Conservation (phyloP, 1,140 invertebrate genomes). For the Apolygus lucorum region DNA sequence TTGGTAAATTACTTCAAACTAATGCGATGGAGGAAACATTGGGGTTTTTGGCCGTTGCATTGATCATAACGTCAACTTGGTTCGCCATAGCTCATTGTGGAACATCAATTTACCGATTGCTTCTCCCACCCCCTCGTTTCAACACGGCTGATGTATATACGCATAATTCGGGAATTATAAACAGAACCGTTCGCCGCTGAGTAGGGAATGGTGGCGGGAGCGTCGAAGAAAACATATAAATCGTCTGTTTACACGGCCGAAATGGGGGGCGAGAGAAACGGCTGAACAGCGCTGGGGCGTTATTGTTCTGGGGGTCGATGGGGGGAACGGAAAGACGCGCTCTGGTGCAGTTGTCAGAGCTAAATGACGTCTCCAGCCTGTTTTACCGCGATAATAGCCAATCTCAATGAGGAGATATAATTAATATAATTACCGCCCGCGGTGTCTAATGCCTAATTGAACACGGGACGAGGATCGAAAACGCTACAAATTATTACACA, state of each 20-base stretch:
- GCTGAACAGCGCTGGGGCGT: neutral
- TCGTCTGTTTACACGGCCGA: neutral
- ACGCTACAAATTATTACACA: too few relatives aligned
- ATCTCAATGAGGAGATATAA: neutral
- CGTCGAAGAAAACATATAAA: neutral
- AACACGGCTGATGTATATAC: neutral
- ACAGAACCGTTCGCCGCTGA: too few relatives aligned
- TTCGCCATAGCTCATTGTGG: neutral
- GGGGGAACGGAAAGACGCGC: neutral
- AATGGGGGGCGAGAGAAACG: neutral
- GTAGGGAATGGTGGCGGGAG: neutral
- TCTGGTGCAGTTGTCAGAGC: neutral
- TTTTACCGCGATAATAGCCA: neutral
- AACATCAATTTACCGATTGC: neutral
- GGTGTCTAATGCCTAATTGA: too few relatives aligned
- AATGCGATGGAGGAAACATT: too few relatives aligned
- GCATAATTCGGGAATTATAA: neutral
- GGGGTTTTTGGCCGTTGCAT: too few relatives aligned
- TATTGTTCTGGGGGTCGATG: neutral
- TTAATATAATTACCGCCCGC: too few relatives aligned
- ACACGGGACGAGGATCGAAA: too few relatives aligned
- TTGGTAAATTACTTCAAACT: too few relatives aligned
- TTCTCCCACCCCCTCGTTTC: too few relatives aligned
- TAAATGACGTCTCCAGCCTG: neutral
- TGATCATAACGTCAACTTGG: too few relatives aligned